phyloP scores from a whole-genome alignment of 2,797 vertebrate species.

The Epinephelus coioides region DNA sequence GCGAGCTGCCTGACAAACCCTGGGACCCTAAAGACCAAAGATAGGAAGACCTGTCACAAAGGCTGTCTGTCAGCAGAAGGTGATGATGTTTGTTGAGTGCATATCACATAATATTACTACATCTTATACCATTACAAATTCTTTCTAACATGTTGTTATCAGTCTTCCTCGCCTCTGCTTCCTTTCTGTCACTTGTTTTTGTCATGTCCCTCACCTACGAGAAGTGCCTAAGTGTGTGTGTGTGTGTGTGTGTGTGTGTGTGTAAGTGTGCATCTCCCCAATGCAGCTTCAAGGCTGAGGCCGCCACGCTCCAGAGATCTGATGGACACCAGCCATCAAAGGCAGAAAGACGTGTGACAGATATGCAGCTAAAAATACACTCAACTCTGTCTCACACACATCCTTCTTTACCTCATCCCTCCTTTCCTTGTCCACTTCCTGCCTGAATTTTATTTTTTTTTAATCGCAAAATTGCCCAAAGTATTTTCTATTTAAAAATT shows the following conservation, averaged over 20 bases:
- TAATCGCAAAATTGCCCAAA: neutral
- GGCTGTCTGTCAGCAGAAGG: slow-evolving; percentile 37
- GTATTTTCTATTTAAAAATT: neutral
- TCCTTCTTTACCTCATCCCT: slow-evolving; percentile 35
- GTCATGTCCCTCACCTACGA: slow-evolving; percentile 7
- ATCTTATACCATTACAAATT: neutral
- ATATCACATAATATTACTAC: neutral
- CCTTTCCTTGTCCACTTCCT: slow-evolving; percentile 6
- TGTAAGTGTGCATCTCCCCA: slow-evolving; percentile 68
- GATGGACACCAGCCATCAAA: slow-evolving; percentile 84
- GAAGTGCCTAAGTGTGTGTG: slow-evolving; percentile 22
- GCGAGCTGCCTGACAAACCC: slow-evolving; percentile 61
- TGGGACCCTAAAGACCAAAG: slow-evolving; percentile 51
- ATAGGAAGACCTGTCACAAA: slow-evolving; percentile 50
- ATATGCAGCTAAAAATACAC: slow-evolving; percentile 83
- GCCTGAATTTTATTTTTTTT: neutral
- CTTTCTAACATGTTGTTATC: neutral
- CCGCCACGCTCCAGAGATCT: slow-evolving; percentile 83
- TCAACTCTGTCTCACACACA: slow-evolving; percentile 31
- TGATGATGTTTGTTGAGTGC: neutral
- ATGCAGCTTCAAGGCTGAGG: slow-evolving; percentile 84
- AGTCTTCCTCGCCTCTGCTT: neutral
- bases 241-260: slow-evolving; percentile 34
- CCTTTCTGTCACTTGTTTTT: slow-evolving; percentile 32
- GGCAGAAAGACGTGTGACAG: slow-evolving; percentile 72